These are phyloP conservation scores for Macroramphosus scolopax DNA, from an alignment of 2,797 vertebrate genomes.

Conservation along the genomic window DNA sequence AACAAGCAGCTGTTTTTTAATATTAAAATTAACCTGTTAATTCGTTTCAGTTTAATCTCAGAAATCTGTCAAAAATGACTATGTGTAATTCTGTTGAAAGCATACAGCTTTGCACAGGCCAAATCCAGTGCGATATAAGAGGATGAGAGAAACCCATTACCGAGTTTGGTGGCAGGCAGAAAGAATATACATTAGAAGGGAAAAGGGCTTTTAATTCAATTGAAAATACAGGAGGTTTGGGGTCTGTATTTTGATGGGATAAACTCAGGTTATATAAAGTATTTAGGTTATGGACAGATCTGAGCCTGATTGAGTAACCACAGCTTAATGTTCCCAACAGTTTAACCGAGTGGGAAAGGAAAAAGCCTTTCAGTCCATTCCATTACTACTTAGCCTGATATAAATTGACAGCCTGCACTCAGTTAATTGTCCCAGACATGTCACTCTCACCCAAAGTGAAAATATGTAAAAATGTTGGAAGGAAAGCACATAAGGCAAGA, in stretches of 20 bases:
- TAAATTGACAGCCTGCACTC: no score
- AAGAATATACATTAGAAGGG: no score
- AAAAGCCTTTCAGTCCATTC: slow-evolving; percentile 39
- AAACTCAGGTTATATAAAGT: slow-evolving; percentile 49
- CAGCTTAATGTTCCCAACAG: slow-evolving; percentile 32
- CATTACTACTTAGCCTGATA: no score
- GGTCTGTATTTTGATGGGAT: slow-evolving; percentile 19
- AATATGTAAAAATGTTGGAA: no score
- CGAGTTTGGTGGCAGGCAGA: no score
- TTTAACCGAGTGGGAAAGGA: no score
- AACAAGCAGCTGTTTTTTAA: slow-evolving; percentile 34
- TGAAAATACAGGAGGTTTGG: slow-evolving; percentile 13
- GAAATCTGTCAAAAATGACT: slow-evolving; percentile 16
- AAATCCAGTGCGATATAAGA: no score
- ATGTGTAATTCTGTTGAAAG: slow-evolving; percentile 54
- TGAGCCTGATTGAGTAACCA: slow-evolving; percentile 28
- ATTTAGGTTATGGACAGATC: slow-evolving; percentile 27
- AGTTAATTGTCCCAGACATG: no score
- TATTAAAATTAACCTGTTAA: slow-evolving; percentile 32
- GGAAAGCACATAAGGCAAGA: no score
- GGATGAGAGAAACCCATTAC: no score
- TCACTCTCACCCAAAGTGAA: no score
- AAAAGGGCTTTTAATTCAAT: slow-evolving; percentile 2
- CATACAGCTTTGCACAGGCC: slow-evolving; percentile 14
- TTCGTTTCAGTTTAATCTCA: slow-evolving; percentile 40